Evolutionary conservation across 2,888 invertebrate genomes (phyloP).

Genomic region (Bruchidius siliquastri): DNA sequence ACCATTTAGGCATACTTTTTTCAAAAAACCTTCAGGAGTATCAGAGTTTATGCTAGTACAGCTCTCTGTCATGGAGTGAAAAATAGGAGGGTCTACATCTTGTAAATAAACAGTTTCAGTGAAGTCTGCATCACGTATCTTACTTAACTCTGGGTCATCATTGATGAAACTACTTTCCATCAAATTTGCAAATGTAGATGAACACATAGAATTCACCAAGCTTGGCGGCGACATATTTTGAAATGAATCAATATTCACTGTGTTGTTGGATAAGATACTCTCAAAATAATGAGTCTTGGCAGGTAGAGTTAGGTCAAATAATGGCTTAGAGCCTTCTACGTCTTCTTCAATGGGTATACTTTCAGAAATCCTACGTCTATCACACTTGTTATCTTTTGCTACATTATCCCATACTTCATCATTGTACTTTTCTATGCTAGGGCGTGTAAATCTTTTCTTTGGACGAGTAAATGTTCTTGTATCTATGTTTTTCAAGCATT

Average conservation of each 20-base stretch:
- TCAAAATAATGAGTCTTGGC: constrained; percentile 41
- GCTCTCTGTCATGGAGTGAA: constrained; percentile 42
- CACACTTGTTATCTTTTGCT: constrained; percentile 5
- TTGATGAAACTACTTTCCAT: constrained; percentile 47
- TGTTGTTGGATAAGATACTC: constrained; percentile 41
- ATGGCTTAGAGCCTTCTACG: constrained; percentile 23
- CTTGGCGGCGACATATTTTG: constrained; percentile 55
- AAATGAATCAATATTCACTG: constrained; percentile 48
- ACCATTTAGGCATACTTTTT: constrained; percentile 28
- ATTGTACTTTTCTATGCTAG: constrained; percentile 55
- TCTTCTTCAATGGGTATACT: constrained; percentile 18
- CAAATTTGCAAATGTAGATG: constrained; percentile 46
- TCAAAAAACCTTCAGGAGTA: constrained; percentile 40
- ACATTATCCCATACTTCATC: constrained; percentile 29
- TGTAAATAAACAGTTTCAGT: constrained; percentile 38
- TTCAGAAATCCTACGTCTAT: constrained; percentile 4
- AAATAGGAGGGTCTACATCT: constrained; percentile 40
- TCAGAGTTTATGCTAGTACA: constrained; percentile 43
- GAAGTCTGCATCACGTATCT: constrained; percentile 44
- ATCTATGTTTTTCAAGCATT: constrained; percentile 53
- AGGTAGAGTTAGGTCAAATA: constrained; percentile 43
- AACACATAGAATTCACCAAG: constrained; percentile 54
- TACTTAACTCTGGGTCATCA: constrained; percentile 43
- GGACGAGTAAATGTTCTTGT: constrained; percentile 67
- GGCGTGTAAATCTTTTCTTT: constrained; percentile 56